A percentile compares a stretch with the other conserved stretches of the same genome.
phyloP scores from a whole-genome alignment of 92 coral and sea anemone genomes.

The Actinernus sp. region DNA sequence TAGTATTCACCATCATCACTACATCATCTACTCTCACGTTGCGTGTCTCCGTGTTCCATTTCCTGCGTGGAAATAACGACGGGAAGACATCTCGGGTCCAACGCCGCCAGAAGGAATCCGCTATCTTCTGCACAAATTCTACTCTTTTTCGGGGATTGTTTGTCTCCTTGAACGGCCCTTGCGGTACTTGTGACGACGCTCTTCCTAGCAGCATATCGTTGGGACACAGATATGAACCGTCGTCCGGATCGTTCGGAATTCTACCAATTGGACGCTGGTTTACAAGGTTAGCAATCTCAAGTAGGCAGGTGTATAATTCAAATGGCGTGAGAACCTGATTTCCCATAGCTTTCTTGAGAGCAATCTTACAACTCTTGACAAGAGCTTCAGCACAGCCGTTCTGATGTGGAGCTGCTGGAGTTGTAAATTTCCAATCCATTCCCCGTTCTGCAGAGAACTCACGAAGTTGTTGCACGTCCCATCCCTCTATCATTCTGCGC shows the following conservation, averaged over 20 bases:
- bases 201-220: constrained; percentile 68
- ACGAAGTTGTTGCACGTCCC: constrained; percentile 31
- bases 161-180: constrained; percentile 73
- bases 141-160: constrained; percentile 61
- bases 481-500: constrained; percentile 43
- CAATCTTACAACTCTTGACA: constrained; percentile 60
- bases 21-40: constrained; percentile 42
- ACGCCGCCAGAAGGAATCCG: constrained; percentile 67
- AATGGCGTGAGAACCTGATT: constrained; percentile 61
- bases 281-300: constrained; percentile 66
- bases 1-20: constrained; percentile 44
- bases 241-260: too few species aligned
- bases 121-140: constrained; percentile 61
- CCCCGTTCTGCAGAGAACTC: constrained; percentile 52
- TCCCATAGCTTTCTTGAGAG: constrained; percentile 57
- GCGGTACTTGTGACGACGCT: constrained; percentile 60
- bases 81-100: constrained; percentile 75
- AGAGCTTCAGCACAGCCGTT: constrained; percentile 71
- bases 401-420: constrained; percentile 73
- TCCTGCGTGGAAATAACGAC: constrained; percentile 42
- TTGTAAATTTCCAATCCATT: constrained; percentile 62
- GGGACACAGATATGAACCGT: too few species aligned
- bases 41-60: constrained; percentile 57
- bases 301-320: constrained; percentile 61
- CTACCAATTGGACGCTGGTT: constrained; percentile 73